Base-by-base conservation (phyloP, 2,113 vertebrate genomes). In the Muntiacus muntjak region DNA sequence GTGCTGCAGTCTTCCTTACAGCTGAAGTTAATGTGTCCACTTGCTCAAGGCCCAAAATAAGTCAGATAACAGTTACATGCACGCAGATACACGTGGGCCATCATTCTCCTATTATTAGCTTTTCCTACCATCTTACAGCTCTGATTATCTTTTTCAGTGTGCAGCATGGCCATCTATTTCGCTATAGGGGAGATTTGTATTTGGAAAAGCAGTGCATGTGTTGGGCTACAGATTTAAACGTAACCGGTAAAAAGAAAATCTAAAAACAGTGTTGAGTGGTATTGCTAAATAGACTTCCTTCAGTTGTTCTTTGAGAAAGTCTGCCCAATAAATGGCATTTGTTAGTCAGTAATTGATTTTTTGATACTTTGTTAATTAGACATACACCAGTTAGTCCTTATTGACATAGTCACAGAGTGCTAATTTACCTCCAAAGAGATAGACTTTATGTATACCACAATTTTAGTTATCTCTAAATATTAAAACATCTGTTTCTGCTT, bases 141-240 rank as follows among this genome's bases (percentile, higher is more conserved):
- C 3, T 58, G 43, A 58, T 87, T 64, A 81, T 67, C 33, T 92
- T 74, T 79, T 89, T 57, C 17, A 79, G 0, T 64, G 43, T 88
- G 71, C 15, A 30, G 71, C 15, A 25, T 93, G 76, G 13, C 16
- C 45, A 25, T 91, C 21, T 15, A 40, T 82, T 81, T 89, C 23
- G 7, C 74, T 89, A 91, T 55, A 47, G 26, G 26, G 52, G 54
- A 60, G 36, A 83, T 92, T 94, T 93, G 26, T 89, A 57, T 89
- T 89, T 96, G 89, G 57, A 84, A 96, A 97, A 92, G 12, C 45
- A 88, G 21, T 87, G 62, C 52, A 28, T 36, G 5, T 86, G 43
- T 93, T 94, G 58, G n/a, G 76, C 30, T 87, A 81, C 21, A 91
- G 30, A 93, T 81, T 96, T 64, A 91, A 94, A 52, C 23, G 30